Conservation (phyloP, 2,113 vertebrate genomes). For the Solea solea region DNA sequence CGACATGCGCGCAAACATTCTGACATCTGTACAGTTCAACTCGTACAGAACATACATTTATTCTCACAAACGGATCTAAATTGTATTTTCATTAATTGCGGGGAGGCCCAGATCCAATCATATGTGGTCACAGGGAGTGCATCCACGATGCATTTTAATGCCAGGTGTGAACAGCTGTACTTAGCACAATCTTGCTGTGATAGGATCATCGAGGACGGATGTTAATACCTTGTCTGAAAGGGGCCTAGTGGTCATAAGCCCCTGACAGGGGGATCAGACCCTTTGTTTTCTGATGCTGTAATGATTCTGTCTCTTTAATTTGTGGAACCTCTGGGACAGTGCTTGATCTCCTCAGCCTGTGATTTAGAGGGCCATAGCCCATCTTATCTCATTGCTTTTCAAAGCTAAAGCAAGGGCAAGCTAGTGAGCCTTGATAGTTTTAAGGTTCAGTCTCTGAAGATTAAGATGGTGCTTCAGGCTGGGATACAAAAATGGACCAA, state of each 20-base stretch:
- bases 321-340: constrained; percentile 55
- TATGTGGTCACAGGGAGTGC: too few species aligned
- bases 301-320: constrained; percentile 68
- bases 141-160: too few species aligned
- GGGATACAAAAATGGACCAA: constrained; percentile 40
- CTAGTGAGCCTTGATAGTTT: constrained; percentile 60
- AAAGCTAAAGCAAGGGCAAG: constrained; percentile 61
- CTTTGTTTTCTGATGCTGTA: constrained; percentile 57
- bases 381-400: constrained; percentile 70
- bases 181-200: too few species aligned
- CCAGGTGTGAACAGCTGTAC: too few species aligned
- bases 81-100: too few species aligned
- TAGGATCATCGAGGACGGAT: too few species aligned
- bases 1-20: too few species aligned
- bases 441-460: constrained; percentile 47
- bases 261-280: constrained; percentile 50
- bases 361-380: constrained; percentile 62
- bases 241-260: constrained; percentile 53
- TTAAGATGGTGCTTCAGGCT: constrained; percentile 46
- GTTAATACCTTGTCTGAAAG: too few species aligned
- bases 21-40: too few species aligned
- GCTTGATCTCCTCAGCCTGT: constrained; percentile 58
- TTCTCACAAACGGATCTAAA: too few species aligned
- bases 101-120: too few species aligned
- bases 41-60: too few species aligned